These are phyloP conservation scores for Microplitis manilae DNA, from an alignment of 2,888 invertebrate species.

Conservation along the genomic window DNA sequence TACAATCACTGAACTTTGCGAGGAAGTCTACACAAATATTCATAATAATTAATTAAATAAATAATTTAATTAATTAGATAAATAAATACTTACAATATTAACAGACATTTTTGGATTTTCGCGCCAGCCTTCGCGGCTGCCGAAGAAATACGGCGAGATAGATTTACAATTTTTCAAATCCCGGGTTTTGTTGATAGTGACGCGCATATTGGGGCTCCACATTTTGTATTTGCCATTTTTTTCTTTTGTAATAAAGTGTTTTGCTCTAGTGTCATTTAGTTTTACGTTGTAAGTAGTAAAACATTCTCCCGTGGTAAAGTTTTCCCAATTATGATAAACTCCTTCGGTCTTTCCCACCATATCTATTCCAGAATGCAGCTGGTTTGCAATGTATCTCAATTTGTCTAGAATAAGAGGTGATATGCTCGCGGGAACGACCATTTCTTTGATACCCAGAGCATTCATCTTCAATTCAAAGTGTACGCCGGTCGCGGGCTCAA, in stretches of 20 bases:
- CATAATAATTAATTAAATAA: not conserved
- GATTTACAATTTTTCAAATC: slow-evolving; percentile 34
- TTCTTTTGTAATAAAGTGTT: slow-evolving; percentile 10
- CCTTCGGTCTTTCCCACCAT: slow-evolving; percentile 45
- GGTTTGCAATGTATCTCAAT: slow-evolving; percentile 52
- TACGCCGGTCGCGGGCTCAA: not conserved
- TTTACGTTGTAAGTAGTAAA: slow-evolving; percentile 50
- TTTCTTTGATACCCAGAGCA: slow-evolving; percentile 52
- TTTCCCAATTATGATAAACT: slow-evolving; percentile 53
- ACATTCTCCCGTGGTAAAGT: slow-evolving; percentile 57
- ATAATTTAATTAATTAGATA: slow-evolving; percentile 9
- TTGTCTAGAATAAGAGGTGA: slow-evolving; percentile 53
- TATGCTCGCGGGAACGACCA: slow-evolving; percentile 54
- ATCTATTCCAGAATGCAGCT: slow-evolving; percentile 54
- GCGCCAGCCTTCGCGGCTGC: slow-evolving; percentile 30
- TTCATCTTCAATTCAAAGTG: slow-evolving; percentile 57
- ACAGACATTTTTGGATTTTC: slow-evolving; percentile 19
- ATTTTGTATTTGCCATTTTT: slow-evolving; percentile 13
- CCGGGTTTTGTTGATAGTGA: slow-evolving; percentile 18
- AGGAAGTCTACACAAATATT: slow-evolving; percentile 31
- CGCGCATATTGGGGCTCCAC: slow-evolving; percentile 20
- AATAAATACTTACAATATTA: slow-evolving; percentile 24
- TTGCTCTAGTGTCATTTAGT: not conserved
- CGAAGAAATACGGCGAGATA: slow-evolving; percentile 38
- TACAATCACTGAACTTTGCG: slow-evolving; percentile 33